A percentile compares a stretch with the other conserved stretches of the same genome.
Evolutionary conservation across 2,888 invertebrate genomes (phyloP).

Genomic region (Sphaerophoria rueppellii): DNA sequence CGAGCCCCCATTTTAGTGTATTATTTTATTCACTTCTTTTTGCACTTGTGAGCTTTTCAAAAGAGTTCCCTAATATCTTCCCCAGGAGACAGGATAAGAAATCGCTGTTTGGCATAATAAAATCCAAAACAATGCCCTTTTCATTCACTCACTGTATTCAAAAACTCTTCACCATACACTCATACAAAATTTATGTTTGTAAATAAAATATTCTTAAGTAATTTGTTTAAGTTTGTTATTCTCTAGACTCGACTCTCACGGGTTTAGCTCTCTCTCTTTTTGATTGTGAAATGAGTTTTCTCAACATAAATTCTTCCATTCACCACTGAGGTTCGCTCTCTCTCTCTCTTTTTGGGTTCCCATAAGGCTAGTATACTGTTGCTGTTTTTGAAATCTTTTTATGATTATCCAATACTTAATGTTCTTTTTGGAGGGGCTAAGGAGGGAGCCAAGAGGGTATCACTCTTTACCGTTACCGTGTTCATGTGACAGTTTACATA

Average conservation of each 20-base stretch:
- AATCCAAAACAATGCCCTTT: slow-evolving; percentile 3
- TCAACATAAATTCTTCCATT: slow-evolving; percentile 14
- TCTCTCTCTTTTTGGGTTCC: slow-evolving; percentile 8
- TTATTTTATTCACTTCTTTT: slow-evolving; percentile 16
- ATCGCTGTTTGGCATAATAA: neutral
- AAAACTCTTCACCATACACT: neutral
- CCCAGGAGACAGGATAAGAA: slow-evolving; percentile 2
- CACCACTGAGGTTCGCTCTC: neutral
- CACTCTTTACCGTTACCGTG: slow-evolving; percentile 38
- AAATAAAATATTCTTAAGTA: slow-evolving; percentile 24
- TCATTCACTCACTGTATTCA: slow-evolving; percentile 5
- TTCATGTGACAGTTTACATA: slow-evolving; percentile 60
- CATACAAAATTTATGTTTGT: neutral
- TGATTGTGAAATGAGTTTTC: slow-evolving; percentile 7
- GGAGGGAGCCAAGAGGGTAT: neutral
- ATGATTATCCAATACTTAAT: neutral
- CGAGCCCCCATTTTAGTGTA: slow-evolving; percentile 18
- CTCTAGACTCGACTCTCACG: neutral
- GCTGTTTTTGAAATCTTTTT: neutral
- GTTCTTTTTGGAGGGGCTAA: slow-evolving; percentile 16
- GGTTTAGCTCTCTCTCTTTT: neutral
- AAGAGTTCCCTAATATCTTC: neutral
- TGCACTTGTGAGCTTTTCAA: neutral
- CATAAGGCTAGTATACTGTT: neutral
- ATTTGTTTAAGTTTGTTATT: slow-evolving; percentile 24